Evolutionary conservation across 2,113 vertebrate genomes (phyloP).

Genomic region (Daphoenositta chrysoptera): DNA sequence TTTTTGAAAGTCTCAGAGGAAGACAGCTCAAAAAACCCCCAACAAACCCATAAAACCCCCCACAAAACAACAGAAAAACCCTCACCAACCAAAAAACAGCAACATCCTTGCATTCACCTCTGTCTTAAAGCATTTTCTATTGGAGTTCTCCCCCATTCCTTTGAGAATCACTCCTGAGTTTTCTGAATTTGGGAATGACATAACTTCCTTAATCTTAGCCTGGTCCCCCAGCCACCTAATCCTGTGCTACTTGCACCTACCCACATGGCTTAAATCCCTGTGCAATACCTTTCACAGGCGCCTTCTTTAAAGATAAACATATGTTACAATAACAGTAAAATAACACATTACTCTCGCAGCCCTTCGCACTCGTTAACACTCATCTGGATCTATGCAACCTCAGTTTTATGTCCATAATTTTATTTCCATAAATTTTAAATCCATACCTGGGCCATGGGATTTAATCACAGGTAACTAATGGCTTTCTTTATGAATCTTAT

Average conservation of each 20-base stretch:
- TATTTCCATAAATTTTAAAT: slow-evolving; percentile 61
- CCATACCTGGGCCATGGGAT: not conserved
- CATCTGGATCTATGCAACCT: slow-evolving; percentile 57
- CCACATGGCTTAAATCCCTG: not conserved
- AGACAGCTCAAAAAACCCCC: not conserved
- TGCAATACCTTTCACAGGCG: slow-evolving; percentile 32
- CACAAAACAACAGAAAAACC: not conserved
- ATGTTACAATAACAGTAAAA: slow-evolving; percentile 62
- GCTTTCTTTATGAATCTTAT: slow-evolving; percentile 38
- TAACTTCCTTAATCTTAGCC: slow-evolving; percentile 1
- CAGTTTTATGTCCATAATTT: slow-evolving; percentile 55
- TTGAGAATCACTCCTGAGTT: not conserved
- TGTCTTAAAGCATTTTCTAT: not conserved
- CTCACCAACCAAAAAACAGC: not conserved
- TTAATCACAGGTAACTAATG: slow-evolving; percentile 32
- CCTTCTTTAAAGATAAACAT: slow-evolving; percentile 64
- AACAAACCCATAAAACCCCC: accelerated
- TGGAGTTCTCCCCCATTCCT: not conserved
- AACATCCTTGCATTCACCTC: not conserved
- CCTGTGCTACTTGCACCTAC: slow-evolving; percentile 41
- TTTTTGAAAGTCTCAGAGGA: not conserved
- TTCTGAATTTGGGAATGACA: not conserved
- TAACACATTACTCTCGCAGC: slow-evolving; percentile 16
- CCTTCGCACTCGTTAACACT: slow-evolving; percentile 48
- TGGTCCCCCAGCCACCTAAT: slow-evolving; percentile 31